Percentiles rank a stretch among this genome's conserved stretches.
Evolutionary conservation across 2,888 invertebrate species (phyloP).

Genomic region (Ochlodes sylvanus): DNA sequence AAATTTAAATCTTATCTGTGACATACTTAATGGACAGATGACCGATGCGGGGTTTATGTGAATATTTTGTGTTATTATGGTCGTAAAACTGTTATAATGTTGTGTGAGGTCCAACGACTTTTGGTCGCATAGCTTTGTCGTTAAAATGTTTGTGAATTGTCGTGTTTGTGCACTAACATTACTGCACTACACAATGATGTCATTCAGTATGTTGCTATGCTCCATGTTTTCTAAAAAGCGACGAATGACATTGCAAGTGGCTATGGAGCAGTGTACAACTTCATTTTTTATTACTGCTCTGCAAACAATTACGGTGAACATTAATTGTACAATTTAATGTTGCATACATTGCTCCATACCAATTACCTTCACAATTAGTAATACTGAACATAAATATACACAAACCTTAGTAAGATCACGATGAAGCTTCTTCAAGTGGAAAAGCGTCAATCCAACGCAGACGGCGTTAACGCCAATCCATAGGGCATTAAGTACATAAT

Average conservation of each 20-base stretch:
- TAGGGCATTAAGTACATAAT: conserved; percentile 95
- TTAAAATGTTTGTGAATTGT: conserved; percentile 43
- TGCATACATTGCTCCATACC: conserved; percentile 59
- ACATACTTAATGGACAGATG: conserved; percentile 57
- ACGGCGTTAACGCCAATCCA: conserved; percentile 96
- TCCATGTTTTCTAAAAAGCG: conserved; percentile 54
- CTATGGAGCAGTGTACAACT: conserved; percentile 60
- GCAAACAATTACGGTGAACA: background rate
- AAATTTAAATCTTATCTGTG: conserved; percentile 82
- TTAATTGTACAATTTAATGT: conserved; percentile 34
- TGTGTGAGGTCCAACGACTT: conserved; percentile 58
- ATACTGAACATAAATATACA: conserved; percentile 45
- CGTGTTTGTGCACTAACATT: conserved; percentile 55
- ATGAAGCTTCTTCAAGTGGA: conserved; percentile 93
- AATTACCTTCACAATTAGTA: conserved; percentile 46
- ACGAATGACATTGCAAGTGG: conserved; percentile 60
- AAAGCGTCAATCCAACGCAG: conserved; percentile 92
- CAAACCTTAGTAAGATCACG: conserved; percentile 90
- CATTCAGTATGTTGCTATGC: conserved; percentile 58
- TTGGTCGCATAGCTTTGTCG: conserved; percentile 52
- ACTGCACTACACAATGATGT: conserved; percentile 62
- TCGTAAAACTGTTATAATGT: conserved; percentile 55
- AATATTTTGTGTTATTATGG: conserved; percentile 33
- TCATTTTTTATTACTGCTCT: conserved; percentile 37
- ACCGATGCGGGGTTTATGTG: conserved; percentile 26